Evolutionary conservation across 2,113 vertebrate genomes (phyloP).

Genomic region (Puntigrus tetrazona): DNA sequence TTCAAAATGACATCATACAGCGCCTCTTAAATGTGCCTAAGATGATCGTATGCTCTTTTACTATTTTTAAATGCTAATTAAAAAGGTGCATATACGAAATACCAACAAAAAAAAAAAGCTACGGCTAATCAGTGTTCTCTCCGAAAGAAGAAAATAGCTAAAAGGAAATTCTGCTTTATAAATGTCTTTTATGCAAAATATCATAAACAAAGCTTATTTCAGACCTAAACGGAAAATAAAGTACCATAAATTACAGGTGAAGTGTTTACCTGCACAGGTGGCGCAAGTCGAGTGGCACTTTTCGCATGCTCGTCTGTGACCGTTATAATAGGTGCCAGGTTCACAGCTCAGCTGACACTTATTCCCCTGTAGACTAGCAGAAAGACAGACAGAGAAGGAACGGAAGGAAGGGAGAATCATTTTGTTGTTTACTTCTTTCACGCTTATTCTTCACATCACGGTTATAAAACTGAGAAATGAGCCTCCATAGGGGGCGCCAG

Average conservation of each 20-base stretch:
- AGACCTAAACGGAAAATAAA: background rate
- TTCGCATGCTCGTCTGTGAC: slow-evolving; percentile 85
- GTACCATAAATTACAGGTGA: background rate
- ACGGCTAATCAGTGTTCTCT: background rate
- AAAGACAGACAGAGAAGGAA: slow-evolving; percentile 1
- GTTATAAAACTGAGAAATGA: background rate
- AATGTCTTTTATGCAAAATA: background rate
- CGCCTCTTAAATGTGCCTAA: background rate
- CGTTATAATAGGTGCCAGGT: slow-evolving; percentile 87
- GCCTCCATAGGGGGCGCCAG: slow-evolving; percentile 8
- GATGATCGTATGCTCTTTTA: background rate
- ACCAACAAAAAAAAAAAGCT: background rate
- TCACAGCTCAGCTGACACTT: slow-evolving; percentile 88
- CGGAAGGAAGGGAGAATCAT: background rate
- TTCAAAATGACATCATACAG: background rate
- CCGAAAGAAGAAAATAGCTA: background rate
- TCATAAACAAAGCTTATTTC: background rate
- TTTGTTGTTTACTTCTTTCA: background rate
- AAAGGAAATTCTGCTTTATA: background rate
- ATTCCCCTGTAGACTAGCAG: slow-evolving; percentile 84
- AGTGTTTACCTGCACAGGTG: slow-evolving; percentile 86
- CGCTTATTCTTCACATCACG: background rate
- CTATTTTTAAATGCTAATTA: background rate
- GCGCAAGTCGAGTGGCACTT: slow-evolving; percentile 89
- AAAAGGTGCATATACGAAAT: background rate